Evolutionary conservation across 2,113 vertebrate species (phyloP).

Genomic region (Fregetta grallaria): DNA sequence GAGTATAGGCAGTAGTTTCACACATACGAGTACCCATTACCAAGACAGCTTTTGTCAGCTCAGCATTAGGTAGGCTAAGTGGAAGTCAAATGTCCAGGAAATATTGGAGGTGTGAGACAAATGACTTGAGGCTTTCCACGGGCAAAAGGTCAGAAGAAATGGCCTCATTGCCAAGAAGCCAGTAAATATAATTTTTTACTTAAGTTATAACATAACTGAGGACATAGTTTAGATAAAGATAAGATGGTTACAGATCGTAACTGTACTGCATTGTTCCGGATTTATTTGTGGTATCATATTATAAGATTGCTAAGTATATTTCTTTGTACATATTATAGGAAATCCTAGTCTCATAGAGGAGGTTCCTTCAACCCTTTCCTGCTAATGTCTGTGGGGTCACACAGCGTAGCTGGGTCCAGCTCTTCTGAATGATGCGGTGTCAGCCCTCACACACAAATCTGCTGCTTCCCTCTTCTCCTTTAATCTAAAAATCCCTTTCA

Average conservation of each 20-base stretch:
- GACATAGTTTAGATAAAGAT: not conserved
- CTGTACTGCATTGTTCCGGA: not conserved
- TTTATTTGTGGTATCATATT: not conserved
- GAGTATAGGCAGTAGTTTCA: constrained; percentile 34
- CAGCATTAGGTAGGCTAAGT: constrained; percentile 56
- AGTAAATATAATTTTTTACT: not conserved
- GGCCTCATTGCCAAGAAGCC: not conserved
- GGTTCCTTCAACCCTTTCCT: not conserved
- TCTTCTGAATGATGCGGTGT: not conserved
- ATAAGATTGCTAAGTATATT: not conserved
- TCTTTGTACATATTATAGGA: not conserved
- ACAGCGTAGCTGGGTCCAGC: not conserved
- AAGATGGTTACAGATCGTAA: not conserved
- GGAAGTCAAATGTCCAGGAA: constrained; percentile 52
- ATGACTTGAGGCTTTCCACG: not conserved
- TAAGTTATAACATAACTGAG: not conserved
- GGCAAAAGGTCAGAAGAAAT: constrained; percentile 46
- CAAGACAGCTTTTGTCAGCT: constrained; percentile 54
- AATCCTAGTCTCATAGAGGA: not conserved
- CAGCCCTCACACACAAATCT: not conserved
- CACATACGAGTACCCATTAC: constrained; percentile 46
- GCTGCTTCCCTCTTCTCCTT: not conserved
- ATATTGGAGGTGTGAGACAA: constrained; percentile 38
- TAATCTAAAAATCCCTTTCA: not conserved
- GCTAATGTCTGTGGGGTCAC: not conserved